These are phyloP conservation scores for Elaphurus davidianus DNA, from an alignment of 2,113 vertebrate species.

Conservation along the genomic window DNA sequence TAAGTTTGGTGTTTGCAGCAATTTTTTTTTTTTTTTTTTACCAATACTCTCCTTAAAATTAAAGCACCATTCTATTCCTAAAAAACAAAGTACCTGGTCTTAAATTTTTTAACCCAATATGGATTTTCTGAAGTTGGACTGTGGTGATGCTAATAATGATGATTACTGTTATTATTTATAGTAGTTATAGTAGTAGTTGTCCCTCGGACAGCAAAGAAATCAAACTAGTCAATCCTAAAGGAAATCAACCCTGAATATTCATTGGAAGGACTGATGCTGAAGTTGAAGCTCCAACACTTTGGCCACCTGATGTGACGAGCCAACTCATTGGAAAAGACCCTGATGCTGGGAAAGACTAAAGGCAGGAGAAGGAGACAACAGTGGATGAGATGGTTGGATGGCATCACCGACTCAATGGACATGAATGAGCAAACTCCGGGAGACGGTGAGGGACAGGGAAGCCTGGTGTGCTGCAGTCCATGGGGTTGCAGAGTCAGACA, in stretches of 20 bases:
- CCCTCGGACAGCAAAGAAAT: not conserved
- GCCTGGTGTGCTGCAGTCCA: not conserved
- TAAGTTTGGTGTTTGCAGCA: not conserved
- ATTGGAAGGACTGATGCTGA: not conserved
- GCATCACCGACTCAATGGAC: not conserved
- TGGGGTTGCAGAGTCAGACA: not conserved
- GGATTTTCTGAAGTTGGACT: constrained; percentile 12
- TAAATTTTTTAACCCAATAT: not conserved
- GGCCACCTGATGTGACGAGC: not conserved
- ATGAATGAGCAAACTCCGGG: not conserved
- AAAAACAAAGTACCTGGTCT: not conserved
- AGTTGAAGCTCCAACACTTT: not conserved
- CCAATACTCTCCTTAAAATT: not conserved
- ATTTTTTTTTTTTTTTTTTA: not conserved
- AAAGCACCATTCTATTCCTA: not conserved
- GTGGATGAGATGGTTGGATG: not conserved
- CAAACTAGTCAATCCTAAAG: not conserved
- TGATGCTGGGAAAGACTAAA: not conserved
- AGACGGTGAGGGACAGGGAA: not conserved
- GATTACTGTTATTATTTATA: not conserved
- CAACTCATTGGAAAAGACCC: not conserved
- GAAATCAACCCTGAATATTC: not conserved
- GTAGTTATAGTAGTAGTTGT: not conserved
- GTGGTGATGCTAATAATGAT: not conserved
- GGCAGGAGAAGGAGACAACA: not conserved